Evolutionary conservation across 2,797 vertebrate genomes (phyloP), one percentile per base, ranked within the genome.

Genomic region (Peromyscus eremicus): DNA sequence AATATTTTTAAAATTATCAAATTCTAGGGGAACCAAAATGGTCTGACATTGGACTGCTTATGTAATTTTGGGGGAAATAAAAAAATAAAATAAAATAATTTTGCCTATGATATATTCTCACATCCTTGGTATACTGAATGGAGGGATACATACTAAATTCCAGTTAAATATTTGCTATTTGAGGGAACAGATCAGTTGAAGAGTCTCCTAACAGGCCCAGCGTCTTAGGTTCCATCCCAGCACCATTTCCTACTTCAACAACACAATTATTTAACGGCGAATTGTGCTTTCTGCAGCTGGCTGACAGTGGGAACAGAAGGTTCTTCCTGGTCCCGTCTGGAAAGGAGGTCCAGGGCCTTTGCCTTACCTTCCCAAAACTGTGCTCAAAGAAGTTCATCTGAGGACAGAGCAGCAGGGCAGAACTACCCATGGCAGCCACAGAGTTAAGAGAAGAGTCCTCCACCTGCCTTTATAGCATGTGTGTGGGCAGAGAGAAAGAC

Each of bases 11-110:
- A 76, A 89, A 6, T 88, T 64, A 84, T 73, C 77, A 97, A 96
- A 97, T 91, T 94, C n/a, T 46, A 68, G 11, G 13, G n/a, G 11
- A 82, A n/a, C 73, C 91, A 91, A 93, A 68, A 94, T 94, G 71
- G 95, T 75, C 73, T 96, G 32, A 92, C 97, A 96, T 84, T 95
- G 95, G 84, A 97, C 92, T 76, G 85, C 23, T 95, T 0, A 84
- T 77, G 85, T 34, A 19, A 37, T 10, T 73, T 43, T 40, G 76
- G 29, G 25, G 82, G 93, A 92, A 89, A 91, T 85, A 92, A 55
- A 92, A 77, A 57, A 87, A 79, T 79, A 46, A 80, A 81, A 70
- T 29, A 82, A 80, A 81, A 70, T 29, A 82, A 0, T 91, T 81
- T 94, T 40, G 88, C 92, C 46, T 46, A 79, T 92, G 29, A 27